A percentile compares a stretch with the other conserved stretches of the same genome.
Conservation (phyloP, 1,140 invertebrate species). For the Maconellicoccus hirsutus region DNA sequence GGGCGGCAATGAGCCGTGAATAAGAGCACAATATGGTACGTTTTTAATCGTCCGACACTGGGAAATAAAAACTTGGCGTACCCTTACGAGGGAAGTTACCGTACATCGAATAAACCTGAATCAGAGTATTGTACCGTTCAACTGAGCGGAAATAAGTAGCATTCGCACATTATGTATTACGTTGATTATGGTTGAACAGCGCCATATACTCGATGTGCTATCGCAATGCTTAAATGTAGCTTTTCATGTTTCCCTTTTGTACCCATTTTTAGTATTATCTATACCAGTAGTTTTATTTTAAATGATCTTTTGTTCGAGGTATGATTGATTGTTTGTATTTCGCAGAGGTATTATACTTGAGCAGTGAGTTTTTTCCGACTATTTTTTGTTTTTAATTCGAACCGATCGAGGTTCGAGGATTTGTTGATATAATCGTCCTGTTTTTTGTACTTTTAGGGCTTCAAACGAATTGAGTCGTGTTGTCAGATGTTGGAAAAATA, state of each 20-base stretch:
- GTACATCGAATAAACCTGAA: conserved; percentile 4
- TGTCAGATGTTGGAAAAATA: too few relatives aligned
- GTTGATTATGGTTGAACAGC: conserved; percentile 18
- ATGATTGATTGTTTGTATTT: conserved; percentile 15
- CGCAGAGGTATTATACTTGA: not conserved
- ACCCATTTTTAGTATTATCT: conserved; percentile 19
- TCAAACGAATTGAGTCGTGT: not conserved
- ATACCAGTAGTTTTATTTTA: conserved; percentile 17
- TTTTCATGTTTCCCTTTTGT: conserved; percentile 13
- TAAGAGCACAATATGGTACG: not conserved
- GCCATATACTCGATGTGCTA: not conserved
- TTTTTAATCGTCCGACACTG: not conserved
- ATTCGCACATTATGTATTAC: conserved; percentile 17
- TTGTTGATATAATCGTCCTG: not conserved
- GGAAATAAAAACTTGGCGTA: not conserved
- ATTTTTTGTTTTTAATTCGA: not conserved
- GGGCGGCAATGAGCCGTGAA: conserved; percentile 6
- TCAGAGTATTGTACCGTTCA: conserved; percentile 1
- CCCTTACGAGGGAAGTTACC: conserved; percentile 6
- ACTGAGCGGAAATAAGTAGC: conserved; percentile 22
- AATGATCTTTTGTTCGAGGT: not conserved
- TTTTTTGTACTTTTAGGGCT: not conserved
- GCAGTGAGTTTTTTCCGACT: not conserved
- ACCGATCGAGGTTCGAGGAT: not conserved
- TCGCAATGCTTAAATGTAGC: not conserved